These are phyloP conservation scores for Portevinia maculata DNA, from an alignment of 2,888 invertebrate species.

Conservation along the genomic window DNA sequence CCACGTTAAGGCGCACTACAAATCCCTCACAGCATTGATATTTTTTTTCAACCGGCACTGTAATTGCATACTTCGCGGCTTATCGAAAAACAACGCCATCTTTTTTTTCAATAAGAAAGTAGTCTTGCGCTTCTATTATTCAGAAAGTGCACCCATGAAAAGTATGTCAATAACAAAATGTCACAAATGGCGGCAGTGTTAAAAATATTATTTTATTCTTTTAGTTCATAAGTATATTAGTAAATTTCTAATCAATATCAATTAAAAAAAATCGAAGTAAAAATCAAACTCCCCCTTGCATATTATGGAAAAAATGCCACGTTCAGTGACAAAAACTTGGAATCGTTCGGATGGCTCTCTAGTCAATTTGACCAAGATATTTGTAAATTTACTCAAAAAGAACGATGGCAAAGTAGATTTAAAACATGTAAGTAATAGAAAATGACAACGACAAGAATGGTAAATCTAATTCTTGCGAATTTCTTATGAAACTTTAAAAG, in stretches of 20 bases:
- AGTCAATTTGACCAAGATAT: slow-evolving; percentile 81
- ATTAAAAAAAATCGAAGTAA: background rate
- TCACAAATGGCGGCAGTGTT: slow-evolving; percentile 82
- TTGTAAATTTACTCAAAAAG: slow-evolving; percentile 80
- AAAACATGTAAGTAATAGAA: slow-evolving; percentile 79
- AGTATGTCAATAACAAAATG: slow-evolving; percentile 79
- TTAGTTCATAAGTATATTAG: slow-evolving; percentile 12
- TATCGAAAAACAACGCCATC: slow-evolving; percentile 2
- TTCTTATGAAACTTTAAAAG: slow-evolving; percentile 32
- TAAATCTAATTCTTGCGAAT: background rate
- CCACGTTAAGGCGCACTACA: too few relatives aligned
- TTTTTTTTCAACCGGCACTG: too few relatives aligned
- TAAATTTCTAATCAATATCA: slow-evolving; percentile 6
- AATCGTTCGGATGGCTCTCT: slow-evolving; percentile 81
- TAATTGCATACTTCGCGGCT: too few relatives aligned
- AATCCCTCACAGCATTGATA: too few relatives aligned
- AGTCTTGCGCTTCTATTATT: background rate
- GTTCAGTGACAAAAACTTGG: slow-evolving; percentile 36
- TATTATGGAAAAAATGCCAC: slow-evolving; percentile 18
- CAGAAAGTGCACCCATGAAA: slow-evolving; percentile 34
- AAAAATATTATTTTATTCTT: slow-evolving; percentile 76
- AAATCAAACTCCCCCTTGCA: too few relatives aligned
- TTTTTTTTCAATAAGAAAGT: background rate
- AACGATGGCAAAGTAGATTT: slow-evolving; percentile 81
- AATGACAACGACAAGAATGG: background rate